Percentiles rank a stretch among this genome's conserved stretches.
phyloP scores from a whole-genome alignment of 2,888 invertebrate genomes.

The Physocephala rufipes region DNA sequence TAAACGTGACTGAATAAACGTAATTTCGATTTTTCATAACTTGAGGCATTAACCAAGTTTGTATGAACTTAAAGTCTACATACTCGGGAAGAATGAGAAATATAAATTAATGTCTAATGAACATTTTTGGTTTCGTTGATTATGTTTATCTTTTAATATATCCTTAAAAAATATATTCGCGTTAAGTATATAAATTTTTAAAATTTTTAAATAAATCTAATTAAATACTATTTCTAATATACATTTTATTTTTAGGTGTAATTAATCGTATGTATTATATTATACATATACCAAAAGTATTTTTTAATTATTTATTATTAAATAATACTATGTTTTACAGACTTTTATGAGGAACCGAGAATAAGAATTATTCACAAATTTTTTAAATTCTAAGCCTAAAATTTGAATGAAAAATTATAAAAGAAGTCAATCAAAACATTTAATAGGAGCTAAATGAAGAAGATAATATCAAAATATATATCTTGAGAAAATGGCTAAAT shows the following conservation, averaged over 20 bases:
- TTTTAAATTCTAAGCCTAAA: background rate
- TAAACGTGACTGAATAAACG: too few species aligned
- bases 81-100: slow-evolving; percentile 5
- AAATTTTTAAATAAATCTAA: background rate
- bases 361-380: background rate
- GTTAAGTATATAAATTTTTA: background rate
- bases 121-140: slow-evolving; percentile 27
- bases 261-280: background rate
- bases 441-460: background rate
- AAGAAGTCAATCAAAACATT: background rate
- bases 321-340: background rate
- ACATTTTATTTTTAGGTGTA: background rate
- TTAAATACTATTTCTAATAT: background rate
- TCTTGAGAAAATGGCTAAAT: too few species aligned
- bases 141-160: too few species aligned
- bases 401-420: background rate
- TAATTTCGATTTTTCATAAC: too few species aligned
- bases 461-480: too few species aligned
- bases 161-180: background rate
- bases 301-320: background rate
- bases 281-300: background rate
- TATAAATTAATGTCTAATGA: slow-evolving; percentile 14
- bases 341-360: background rate
- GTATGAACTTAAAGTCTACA: background rate
- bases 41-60: too few species aligned